These are phyloP conservation scores for Melanostigma gelatinosum DNA, from an alignment of 2,113 vertebrate genomes.

Conservation along the genomic window DNA sequence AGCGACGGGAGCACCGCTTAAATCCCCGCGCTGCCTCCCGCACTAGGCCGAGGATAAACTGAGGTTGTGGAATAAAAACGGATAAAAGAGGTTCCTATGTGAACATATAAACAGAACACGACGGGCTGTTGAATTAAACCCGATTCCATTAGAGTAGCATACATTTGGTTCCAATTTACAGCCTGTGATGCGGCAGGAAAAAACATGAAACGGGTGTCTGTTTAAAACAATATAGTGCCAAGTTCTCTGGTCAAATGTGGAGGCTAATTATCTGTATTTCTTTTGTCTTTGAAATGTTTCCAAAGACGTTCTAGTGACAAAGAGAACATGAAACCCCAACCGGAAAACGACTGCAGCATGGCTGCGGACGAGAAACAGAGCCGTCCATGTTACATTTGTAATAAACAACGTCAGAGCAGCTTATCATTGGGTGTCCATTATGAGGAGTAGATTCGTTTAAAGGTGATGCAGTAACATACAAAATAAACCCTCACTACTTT, in stretches of 20 bases:
- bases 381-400: too few species aligned
- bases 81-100: background rate
- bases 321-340: background rate
- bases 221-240: background rate
- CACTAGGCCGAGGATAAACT: background rate
- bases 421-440: background rate
- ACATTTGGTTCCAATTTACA: constrained; percentile 6
- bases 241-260: background rate
- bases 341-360: background rate
- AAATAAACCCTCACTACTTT: background rate
- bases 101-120: background rate
- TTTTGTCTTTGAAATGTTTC: background rate
- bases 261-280: background rate
- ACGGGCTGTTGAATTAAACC: background rate
- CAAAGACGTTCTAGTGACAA: background rate
- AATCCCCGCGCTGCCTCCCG: background rate
- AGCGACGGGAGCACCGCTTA: background rate
- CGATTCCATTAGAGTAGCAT: background rate
- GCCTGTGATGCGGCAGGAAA: constrained; percentile 1
- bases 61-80: background rate
- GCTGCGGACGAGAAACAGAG: background rate
- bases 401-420: background rate
- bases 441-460: too few species aligned
- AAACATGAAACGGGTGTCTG: background rate
- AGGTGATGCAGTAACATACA: background rate